Evolutionary conservation across 1,140 invertebrate species (phyloP), one percentile per base, ranked within the genome.

Genomic region (Drosophila sulfurigaster): DNA sequence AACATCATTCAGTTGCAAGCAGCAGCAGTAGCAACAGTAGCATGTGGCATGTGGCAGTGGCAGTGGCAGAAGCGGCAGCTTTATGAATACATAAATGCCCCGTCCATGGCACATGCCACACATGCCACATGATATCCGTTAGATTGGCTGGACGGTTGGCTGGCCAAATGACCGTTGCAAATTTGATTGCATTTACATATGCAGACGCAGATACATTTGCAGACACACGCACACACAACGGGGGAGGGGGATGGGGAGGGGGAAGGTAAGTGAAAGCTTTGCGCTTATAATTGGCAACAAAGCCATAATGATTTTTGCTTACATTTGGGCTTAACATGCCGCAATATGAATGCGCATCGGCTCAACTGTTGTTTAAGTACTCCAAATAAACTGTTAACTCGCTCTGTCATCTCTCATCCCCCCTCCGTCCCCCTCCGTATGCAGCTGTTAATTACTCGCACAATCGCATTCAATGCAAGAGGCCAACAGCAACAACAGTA

Each of bases 181-280:
- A 87, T 87, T 82, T 88, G 80, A 87, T 87, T 88, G 83, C 83
- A 83, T 88, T 88, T 88, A 80, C 83, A 87, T 87, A 87, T 87
- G 80, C 83, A 83, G 69, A 76, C 65, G 60, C 68, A 66, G 59
- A 76, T 66, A 66, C 74, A 76, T 49, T 58, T 45, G 38, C 73
- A 46, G 43, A 62, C 64, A 69, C 41, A 67, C 41, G 25, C 51
- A 38, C 8, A n/a, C 16, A 10, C 4, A 3, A 35, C 28, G 25
- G 32, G 11, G 13, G 10, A 20, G 16, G 54, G 11, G 25, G 3
- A 7, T 3, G 51, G 20, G 59, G 41, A 41, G 8, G 32, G 45
- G 25, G 2, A 10, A 7, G 45, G 30, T 5, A 13, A 13, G 28
- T 4, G 7, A 28, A 28, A 20, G 66, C 58, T 70, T 70, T 70